Base-by-base conservation (phyloP, 2,113 vertebrate species). In the Oncorhynchus masou region DNA sequence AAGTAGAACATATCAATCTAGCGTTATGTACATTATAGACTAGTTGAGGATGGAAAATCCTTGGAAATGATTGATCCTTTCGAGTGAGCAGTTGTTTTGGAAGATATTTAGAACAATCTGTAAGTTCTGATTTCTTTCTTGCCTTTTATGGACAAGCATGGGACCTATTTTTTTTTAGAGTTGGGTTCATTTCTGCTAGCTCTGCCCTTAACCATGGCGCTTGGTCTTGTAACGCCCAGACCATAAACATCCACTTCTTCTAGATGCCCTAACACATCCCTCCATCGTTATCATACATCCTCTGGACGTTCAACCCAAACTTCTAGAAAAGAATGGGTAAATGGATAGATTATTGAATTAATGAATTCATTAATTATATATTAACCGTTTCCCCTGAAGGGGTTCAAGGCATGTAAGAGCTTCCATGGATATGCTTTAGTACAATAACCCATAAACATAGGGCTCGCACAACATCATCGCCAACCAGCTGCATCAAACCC, bases 171-270 rank as follows among this genome's bases (percentile, higher is more conserved):
- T 2, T 27, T 64, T 51, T 64, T 11, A 54, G 31, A 20, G 48
- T 1, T 11, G 31, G 51, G 31, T 85, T 51, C 9, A 78, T 87
- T 66, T 19, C 2, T 51, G 71, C 62, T 69, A 66, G 45, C 76
- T 76, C 67, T 54, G 66, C 70, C 60, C 74, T 82, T 84, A 59
- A 31, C 74, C 11, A 4, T 70, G 11, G 13, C 48, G n/a, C 34
- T 22, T 70, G 15, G 22, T 11, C 24, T 66, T 27, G 15, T n/a
- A 66, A 15, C 16, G 5, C 66, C 3, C 16, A 31, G 66, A 20
- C 16, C 15, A 68, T 19, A 34, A 8, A 68, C 66, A 31, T 19
- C 16, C 29, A 19, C 51, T 68, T 24, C 25, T 66, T 16, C 24
- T 20, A 31, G 31, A 11, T 5, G 25, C 65, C 64, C 25, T 11